Evolutionary conservation across 2,113 vertebrate genomes (phyloP).

Genomic region (Tragelaphus buxtoni): DNA sequence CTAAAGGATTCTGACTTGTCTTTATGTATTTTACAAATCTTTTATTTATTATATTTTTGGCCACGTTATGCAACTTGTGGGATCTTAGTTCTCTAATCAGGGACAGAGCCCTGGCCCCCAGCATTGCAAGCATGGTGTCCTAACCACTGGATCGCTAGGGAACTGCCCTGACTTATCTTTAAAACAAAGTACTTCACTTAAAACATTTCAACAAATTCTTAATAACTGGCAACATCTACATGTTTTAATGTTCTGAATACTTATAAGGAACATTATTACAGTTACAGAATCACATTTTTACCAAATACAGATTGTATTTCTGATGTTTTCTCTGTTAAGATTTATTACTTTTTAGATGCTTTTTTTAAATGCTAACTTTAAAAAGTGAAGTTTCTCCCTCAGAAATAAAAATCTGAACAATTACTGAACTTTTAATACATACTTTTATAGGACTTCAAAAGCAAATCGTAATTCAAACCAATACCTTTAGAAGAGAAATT

Average conservation of each 20-base stretch:
- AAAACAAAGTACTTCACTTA: neutral
- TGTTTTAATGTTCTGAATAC: constrained; percentile 11
- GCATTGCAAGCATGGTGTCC: neutral
- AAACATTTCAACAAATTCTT: neutral
- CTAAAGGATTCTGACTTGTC: neutral
- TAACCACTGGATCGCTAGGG: neutral
- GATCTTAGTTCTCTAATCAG: neutral
- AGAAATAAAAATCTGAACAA: constrained; percentile 39
- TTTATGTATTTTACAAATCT: neutral
- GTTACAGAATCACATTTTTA: neutral
- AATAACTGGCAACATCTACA: neutral
- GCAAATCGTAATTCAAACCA: constrained; percentile 57
- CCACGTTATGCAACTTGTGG: neutral
- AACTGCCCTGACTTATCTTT: neutral
- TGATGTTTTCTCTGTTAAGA: neutral
- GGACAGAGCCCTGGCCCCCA: neutral
- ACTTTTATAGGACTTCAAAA: constrained; percentile 16
- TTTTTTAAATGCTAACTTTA: neutral
- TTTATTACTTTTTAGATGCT: neutral
- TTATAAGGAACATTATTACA: neutral
- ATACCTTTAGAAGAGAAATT: neutral
- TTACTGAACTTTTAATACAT: constrained; percentile 31
- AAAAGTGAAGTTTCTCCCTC: neutral
- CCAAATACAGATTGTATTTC: neutral
- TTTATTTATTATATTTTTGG: neutral